Conservation (phyloP, 2,888 invertebrate genomes). For the Nephrotoma flavescens region DNA sequence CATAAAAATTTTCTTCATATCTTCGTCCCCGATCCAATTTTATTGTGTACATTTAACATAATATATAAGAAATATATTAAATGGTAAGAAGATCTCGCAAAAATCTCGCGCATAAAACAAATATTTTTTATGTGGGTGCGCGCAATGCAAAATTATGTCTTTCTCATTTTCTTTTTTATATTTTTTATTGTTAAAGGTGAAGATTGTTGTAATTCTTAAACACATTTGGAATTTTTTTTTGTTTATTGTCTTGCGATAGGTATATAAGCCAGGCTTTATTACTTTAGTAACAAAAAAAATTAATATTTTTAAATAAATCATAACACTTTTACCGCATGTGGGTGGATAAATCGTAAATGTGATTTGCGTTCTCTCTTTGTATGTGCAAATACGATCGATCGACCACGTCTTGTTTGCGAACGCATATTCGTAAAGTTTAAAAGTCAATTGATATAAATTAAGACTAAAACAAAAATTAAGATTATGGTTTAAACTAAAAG, state of each 20-base stretch:
- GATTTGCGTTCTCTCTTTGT: neutral
- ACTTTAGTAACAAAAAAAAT: neutral
- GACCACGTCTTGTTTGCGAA: no score
- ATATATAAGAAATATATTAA: neutral
- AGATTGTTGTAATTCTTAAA: neutral
- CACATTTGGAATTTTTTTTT: neutral
- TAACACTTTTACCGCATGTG: neutral
- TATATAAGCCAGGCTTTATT: neutral
- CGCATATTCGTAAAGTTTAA: neutral
- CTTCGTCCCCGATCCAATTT: neutral
- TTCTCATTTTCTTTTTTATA: neutral
- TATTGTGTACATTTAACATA: neutral
- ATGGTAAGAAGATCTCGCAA: neutral
- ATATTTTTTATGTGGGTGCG: neutral
- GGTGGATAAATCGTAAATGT: neutral
- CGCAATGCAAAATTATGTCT: neutral
- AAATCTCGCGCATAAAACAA: neutral
- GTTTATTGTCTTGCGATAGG: neutral
- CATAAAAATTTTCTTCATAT: neutral
- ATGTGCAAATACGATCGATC: no score
- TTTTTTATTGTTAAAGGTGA: neutral
- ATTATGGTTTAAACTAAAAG: neutral
- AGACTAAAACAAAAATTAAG: neutral
- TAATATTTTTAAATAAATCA: neutral
- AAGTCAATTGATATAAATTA: neutral